A percentile compares a stretch with the other conserved stretches of the same genome.
These are phyloP conservation scores for Spea bombifrons DNA, from an alignment of 2,113 vertebrate genomes.

Conservation along the genomic window DNA sequence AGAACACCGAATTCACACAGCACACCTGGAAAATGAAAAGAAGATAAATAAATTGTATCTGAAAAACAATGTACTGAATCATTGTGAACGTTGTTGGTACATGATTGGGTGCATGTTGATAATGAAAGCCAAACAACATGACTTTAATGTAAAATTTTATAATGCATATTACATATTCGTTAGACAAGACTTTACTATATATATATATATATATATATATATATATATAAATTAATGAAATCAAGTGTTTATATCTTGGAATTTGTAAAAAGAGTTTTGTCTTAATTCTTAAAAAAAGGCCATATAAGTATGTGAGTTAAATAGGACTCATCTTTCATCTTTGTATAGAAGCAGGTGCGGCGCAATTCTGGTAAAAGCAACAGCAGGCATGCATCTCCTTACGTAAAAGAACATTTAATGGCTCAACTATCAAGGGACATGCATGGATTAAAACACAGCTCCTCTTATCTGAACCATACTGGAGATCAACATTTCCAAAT, in stretches of 20 bases:
- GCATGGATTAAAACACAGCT: background rate
- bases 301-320: background rate
- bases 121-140: background rate
- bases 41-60: no score
- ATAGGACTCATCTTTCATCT: background rate
- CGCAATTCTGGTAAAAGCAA: background rate
- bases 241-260: background rate
- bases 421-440: background rate
- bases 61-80: no score
- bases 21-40: no score
- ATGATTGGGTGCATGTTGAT: no score
- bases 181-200: no score
- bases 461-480: slow-evolving; percentile 11
- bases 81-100: no score
- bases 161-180: background rate
- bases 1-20: no score
- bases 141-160: background rate
- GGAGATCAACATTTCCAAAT: slow-evolving; percentile 12
- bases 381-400: slow-evolving; percentile 8
- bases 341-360: background rate
- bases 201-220: no score
- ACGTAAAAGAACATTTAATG: slow-evolving; percentile 20
- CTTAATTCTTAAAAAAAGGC: background rate
- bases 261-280: slow-evolving; percentile 2
- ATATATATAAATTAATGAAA: no score